These are phyloP conservation scores for Chymomyza procnemis DNA, from an alignment of 2,888 invertebrate genomes.

Conservation along the genomic window DNA sequence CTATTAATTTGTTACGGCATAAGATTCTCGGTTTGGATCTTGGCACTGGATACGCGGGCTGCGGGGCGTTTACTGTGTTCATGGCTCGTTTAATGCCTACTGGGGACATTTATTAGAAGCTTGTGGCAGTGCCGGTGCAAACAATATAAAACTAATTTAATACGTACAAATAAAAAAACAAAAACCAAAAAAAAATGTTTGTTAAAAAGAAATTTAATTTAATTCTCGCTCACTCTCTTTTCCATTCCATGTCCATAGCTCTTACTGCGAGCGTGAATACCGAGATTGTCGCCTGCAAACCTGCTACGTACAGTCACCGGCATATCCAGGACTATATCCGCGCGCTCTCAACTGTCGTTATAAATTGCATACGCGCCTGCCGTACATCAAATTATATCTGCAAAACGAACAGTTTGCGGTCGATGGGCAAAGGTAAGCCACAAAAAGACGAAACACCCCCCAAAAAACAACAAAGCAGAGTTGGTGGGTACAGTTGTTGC, in stretches of 20 bases:
- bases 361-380: slow-evolving; percentile 90
- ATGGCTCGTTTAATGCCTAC: slow-evolving; percentile 19
- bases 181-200: neutral
- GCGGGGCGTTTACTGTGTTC: neutral
- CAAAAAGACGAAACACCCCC: neutral
- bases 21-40: slow-evolving; percentile 8
- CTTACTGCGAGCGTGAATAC: slow-evolving; percentile 92
- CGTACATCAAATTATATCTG: slow-evolving; percentile 93
- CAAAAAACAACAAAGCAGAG: too few species aligned
- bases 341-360: slow-evolving; percentile 94
- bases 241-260: slow-evolving; percentile 81
- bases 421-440: slow-evolving; percentile 86
- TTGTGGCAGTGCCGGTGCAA: neutral
- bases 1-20: slow-evolving; percentile 44
- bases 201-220: slow-evolving; percentile 28
- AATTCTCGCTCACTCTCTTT: slow-evolving; percentile 13
- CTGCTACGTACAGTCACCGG: slow-evolving; percentile 95
- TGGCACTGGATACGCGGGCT: neutral
- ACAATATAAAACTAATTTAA: slow-evolving; percentile 48
- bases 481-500: too few species aligned
- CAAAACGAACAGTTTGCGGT: slow-evolving; percentile 96
- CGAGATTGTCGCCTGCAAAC: slow-evolving; percentile 93
- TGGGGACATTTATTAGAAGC: slow-evolving; percentile 35
- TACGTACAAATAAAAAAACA: slow-evolving; percentile 11
- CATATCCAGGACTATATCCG: slow-evolving; percentile 94